Evolutionary conservation across 2,888 invertebrate species (phyloP).

Genomic region (Acrocera orbiculus): DNA sequence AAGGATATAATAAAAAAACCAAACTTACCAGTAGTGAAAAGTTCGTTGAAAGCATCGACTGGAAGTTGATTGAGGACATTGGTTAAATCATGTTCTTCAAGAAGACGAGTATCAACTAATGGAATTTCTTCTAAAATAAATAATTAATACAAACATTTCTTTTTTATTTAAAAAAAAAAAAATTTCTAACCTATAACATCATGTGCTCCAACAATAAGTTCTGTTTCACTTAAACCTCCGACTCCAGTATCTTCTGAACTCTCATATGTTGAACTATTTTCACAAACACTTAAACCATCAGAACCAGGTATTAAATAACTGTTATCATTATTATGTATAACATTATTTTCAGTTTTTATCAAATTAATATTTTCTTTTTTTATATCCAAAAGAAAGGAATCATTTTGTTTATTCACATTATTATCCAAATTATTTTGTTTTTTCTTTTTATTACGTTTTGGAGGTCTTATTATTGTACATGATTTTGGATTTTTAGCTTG

Average conservation of each 20-base stretch:
- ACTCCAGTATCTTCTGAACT: conserved; percentile 43
- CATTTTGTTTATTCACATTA: neutral
- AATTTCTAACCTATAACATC: conserved; percentile 23
- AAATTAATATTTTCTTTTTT: conserved; percentile 1
- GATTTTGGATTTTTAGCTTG: conserved; percentile 40
- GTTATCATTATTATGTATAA: neutral
- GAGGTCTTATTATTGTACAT: conserved; percentile 35
- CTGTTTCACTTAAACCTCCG: conserved; percentile 41
- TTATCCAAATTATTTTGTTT: no score
- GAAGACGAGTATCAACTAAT: conserved; percentile 36
- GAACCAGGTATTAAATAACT: neutral
- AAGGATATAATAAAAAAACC: no score
- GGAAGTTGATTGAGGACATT: conserved; percentile 62
- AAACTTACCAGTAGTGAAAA: conserved; percentile 50
- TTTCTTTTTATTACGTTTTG: conserved; percentile 38
- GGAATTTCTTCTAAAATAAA: conserved; percentile 38
- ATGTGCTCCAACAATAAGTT: conserved; percentile 36
- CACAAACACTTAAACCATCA: conserved; percentile 34
- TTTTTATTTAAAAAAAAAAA: no score
- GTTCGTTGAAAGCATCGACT: conserved; percentile 66
- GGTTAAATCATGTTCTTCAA: conserved; percentile 58
- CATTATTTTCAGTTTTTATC: no score
- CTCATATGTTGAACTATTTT: conserved; percentile 44
- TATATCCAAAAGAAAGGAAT: conserved; percentile 1
- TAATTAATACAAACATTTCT: neutral